A percentile compares a stretch with the other conserved stretches of the same genome.
Conservation (phyloP, 2,113 vertebrate genomes). For the Nannospalax galili region DNA sequence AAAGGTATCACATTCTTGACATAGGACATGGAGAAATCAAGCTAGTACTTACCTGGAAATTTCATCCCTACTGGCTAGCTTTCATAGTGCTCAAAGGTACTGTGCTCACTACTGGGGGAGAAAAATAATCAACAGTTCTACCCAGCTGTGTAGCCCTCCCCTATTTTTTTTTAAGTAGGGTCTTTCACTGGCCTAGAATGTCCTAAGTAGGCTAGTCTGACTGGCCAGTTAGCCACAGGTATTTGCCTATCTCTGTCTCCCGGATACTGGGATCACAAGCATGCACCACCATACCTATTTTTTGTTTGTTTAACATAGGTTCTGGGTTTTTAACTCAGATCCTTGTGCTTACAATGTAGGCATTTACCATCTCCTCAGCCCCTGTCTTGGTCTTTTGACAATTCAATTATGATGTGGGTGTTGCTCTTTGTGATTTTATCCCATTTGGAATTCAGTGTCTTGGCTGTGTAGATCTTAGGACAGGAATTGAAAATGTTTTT, state of each 20-base stretch:
- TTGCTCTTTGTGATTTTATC: too few species aligned
- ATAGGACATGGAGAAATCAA: neutral
- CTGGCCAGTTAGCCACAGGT: neutral
- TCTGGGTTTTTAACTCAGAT: too few species aligned
- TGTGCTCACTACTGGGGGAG: neutral
- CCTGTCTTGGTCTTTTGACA: too few species aligned
- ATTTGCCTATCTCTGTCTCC: neutral
- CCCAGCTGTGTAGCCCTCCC: neutral
- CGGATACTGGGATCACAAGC: neutral
- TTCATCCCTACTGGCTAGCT: neutral
- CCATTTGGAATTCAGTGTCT: too few species aligned
- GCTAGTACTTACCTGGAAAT: neutral
- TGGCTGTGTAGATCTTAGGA: too few species aligned
- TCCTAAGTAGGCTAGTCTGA: neutral
- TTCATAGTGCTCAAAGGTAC: neutral
- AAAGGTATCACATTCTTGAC: too few species aligned
- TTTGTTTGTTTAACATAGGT: too few species aligned
- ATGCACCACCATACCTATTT: neutral
- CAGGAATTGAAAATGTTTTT: too few species aligned
- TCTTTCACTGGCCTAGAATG: neutral
- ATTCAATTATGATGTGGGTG: too few species aligned
- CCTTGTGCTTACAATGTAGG: too few species aligned
- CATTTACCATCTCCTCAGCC: too few species aligned
- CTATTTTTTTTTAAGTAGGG: too few species aligned
- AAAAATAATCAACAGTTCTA: neutral